A percentile compares a stretch with the other conserved stretches of the same genome.
Conservation (phyloP, 2,888 invertebrate species). For the Lithodes maja region DNA sequence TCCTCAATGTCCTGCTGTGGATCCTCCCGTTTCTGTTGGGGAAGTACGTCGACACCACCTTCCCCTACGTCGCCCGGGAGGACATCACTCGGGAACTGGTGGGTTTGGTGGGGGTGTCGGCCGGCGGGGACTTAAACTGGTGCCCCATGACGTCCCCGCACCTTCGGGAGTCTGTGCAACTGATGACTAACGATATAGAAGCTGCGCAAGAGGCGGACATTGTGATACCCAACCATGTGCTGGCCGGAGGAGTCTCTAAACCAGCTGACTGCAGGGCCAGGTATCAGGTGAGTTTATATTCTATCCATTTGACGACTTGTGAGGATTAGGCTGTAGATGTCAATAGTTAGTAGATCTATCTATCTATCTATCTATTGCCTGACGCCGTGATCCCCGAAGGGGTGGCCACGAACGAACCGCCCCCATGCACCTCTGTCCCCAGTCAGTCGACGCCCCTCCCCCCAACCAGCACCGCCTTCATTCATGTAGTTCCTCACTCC, state of each 20-base stretch:
- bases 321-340: no score
- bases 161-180: constrained; percentile 1
- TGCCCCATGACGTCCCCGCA: constrained; percentile 55
- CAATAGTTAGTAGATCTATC: no score
- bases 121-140: constrained; percentile 11
- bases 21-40: constrained; percentile 41
- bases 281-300: constrained; percentile 51
- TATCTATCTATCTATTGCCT: no score
- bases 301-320: no score
- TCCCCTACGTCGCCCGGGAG: constrained; percentile 45
- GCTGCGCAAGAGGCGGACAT: constrained; percentile 35
- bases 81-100: constrained; percentile 62
- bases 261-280: constrained; percentile 57
- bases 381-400: no score
- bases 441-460: no score
- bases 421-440: no score
- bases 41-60: constrained; percentile 60
- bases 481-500: no score
- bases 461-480: no score
- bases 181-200: constrained; percentile 16
- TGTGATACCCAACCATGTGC: constrained; percentile 30
- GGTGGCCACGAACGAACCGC: no score
- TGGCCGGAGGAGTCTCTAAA: constrained; percentile 59
- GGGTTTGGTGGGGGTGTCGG: constrained; percentile 26
- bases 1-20: constrained; percentile 42